Evolutionary conservation across 2,797 vertebrate species (phyloP), one percentile per base, ranked within the genome.

Genomic region (Clarias laeviceps): DNA sequence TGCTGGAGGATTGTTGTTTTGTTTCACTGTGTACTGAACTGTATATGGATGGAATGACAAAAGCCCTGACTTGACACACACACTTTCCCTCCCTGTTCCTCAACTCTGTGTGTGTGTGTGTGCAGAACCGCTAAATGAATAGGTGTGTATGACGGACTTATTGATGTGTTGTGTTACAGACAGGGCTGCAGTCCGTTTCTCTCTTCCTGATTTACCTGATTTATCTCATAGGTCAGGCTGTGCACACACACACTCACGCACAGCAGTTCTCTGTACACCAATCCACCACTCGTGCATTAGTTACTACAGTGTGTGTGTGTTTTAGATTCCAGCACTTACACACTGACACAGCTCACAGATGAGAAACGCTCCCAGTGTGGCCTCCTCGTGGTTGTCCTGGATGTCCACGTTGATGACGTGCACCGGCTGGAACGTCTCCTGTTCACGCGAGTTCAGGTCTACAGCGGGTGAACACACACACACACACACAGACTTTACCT

Each of bases 401-500:
- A 99, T 99, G 93, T 99, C 98, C 92, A 99, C 98, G 0, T 99
- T 99, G 92, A 99, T 99, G 84, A 99, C 98, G 0, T 99, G 98
- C 0, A 99, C 98, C 0, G 98, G 96, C 91, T 99, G 98, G 73
- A 97, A 95, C 0, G 97, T 98, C 94, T 99, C 98, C 94, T 99
- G 98, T 87, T 99, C 98, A 89, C 98, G 95, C 29, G 98, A 98
- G 89, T 95, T 99, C 88, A 99, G 93, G 92, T 99, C 98, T 99
- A 87, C 45, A 80, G 72, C 74, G 18, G 84, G 62, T 18, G n/a
- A 24, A 64, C 22, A 68, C 56, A 74, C 34, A 37, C 22, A 14
- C 62, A 64, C 56, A 20, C 78, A n/a, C 29, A 24, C 9, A 34
- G 17, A 20, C 18, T 5, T 45, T n/a, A 72, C 11, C 45, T 27